A percentile compares a stretch with the other conserved stretches of the same genome.
phyloP scores from a whole-genome alignment of 2,113 vertebrate genomes.

The Malurus cyaneus region DNA sequence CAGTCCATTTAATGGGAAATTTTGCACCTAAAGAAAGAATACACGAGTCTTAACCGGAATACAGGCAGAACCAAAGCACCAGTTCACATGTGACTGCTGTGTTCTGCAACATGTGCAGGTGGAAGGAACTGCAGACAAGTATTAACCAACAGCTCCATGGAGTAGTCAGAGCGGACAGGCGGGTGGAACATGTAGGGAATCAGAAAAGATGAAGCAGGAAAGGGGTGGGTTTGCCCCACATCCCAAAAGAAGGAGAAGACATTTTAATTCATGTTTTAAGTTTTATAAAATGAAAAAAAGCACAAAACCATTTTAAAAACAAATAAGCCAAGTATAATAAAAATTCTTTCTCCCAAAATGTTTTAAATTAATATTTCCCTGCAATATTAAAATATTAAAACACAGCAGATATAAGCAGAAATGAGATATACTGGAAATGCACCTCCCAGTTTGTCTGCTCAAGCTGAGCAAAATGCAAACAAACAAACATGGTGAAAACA shows the following conservation, averaged over 20 bases:
- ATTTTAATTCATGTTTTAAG: neutral
- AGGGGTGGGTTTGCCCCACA: neutral
- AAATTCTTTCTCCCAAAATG: neutral
- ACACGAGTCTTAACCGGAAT: neutral
- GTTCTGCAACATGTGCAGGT: neutral
- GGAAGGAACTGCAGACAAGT: neutral
- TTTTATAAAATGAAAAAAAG: neutral
- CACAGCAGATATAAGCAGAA: neutral
- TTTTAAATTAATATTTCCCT: neutral
- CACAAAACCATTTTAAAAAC: neutral
- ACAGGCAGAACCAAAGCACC: neutral
- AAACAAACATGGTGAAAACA: neutral
- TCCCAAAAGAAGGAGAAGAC: neutral
- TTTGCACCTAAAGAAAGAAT: conserved; percentile 84
- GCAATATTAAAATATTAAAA: neutral
- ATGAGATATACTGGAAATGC: neutral
- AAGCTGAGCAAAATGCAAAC: neutral
- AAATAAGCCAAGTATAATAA: neutral
- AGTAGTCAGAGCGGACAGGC: neutral
- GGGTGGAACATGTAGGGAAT: neutral
- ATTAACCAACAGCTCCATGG: neutral
- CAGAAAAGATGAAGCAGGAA: neutral
- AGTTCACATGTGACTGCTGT: neutral
- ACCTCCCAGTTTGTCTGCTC: neutral
- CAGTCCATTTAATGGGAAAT: conserved; percentile 98